Conservation (phyloP, 2,113 vertebrate genomes). For the Oryzias woworae region DNA sequence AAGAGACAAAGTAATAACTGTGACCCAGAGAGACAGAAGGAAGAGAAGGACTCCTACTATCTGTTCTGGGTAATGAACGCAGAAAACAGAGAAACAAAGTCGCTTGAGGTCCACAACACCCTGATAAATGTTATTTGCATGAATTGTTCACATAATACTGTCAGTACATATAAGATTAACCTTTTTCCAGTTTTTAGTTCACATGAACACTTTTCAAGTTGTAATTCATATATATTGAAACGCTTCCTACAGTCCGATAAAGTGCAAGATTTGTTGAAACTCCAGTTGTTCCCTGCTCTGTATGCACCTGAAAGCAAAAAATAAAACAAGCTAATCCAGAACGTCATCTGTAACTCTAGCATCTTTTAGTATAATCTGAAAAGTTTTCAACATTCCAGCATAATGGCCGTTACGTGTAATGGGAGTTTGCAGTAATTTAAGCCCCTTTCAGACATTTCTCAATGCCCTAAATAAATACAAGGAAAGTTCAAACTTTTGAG, state of each 20-base stretch:
- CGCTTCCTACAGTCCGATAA: constrained; percentile 53
- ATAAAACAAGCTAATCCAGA: not conserved
- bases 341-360: constrained; percentile 1
- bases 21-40: not conserved
- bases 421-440: constrained; percentile 10
- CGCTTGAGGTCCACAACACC: not conserved
- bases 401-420: constrained; percentile 6
- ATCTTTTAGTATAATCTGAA: no score
- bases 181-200: constrained; percentile 17
- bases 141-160: constrained; percentile 23
- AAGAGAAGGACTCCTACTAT: constrained; percentile 61
- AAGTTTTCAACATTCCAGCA: constrained; percentile 26
- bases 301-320: not conserved
- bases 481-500: no score
- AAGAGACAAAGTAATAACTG: constrained; percentile 28
- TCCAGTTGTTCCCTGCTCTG: constrained; percentile 22
- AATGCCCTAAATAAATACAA: no score
- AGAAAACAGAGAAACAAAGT: not conserved
- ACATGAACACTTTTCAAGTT: constrained; percentile 4
- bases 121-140: constrained; percentile 3
- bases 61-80: constrained; percentile 27
- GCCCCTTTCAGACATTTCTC: not conserved
- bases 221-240: constrained; percentile 14
- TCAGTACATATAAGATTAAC: constrained; percentile 9
- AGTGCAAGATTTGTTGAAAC: constrained; percentile 50